Base-by-base conservation (phyloP, 2,797 vertebrate genomes). In the Alca torda region DNA sequence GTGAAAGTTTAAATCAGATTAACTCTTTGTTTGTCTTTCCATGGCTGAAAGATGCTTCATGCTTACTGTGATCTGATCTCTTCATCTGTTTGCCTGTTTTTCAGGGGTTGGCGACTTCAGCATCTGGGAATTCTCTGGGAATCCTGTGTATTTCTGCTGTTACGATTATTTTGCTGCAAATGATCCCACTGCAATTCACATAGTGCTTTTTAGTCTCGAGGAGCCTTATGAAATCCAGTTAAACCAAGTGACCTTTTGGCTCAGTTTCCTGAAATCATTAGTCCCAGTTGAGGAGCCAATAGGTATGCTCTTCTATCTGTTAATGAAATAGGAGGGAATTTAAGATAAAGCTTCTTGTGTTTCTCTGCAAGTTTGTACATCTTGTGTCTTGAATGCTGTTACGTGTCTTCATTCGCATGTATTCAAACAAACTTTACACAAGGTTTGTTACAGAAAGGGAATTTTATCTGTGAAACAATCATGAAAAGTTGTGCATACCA, bases 121-220 rank as follows among this genome's bases (percentile, higher is more conserved):
- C 43, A 98, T 99, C 70, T 99, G 99, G 99, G 99, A 99, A 96
- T 99, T 99, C 89, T 99, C 99, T 28, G 99, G 99, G 77, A 99
- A 99, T 96, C 99, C 99, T 5, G 99, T 99, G 13, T 99, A 99
- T 95, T 99, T 99, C 97, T 99, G 99, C 98, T 98, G 98, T 95
- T 99, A 99, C 0, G 99, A 99, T 96, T 99, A 99, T 97, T 99
- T 99, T 91, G 99, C 99, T 63, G 98, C 99, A 61, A 99, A 99
- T 46, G 99, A 99, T 75, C 94, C 97, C 92, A 99, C 99, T 1
- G 98, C 99, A 11, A 97, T 99, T 97, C 99, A 99, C 80, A 43
- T 99, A 97, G 98, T 99, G 4, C 98, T 99, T 73, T 99, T 99
- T 97, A 99, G 98, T 96, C 98, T 99, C 9, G 99, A 99, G 98